These are phyloP conservation scores for Clinocottus analis DNA, from an alignment of 2,113 vertebrate species.

Conservation along the genomic window DNA sequence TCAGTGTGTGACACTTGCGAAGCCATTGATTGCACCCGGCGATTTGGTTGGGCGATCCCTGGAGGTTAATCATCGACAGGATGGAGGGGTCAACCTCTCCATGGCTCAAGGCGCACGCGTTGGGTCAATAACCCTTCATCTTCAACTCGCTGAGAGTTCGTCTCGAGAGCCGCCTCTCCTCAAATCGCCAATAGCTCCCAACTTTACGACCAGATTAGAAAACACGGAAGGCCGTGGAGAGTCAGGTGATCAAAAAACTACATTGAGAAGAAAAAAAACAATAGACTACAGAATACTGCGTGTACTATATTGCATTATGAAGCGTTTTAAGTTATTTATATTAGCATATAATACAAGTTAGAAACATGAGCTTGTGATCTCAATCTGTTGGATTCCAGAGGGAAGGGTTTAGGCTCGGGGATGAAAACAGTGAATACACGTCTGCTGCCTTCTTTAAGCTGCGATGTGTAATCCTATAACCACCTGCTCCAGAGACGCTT, in stretches of 20 bases:
- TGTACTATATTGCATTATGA: neutral
- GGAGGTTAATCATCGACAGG: conserved; percentile 61
- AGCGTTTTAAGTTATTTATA: neutral
- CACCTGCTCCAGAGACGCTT: neutral
- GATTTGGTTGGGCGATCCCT: conserved; percentile 46
- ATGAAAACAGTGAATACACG: neutral
- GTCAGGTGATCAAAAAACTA: neutral
- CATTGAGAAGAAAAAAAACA: neutral
- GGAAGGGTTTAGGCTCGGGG: neutral
- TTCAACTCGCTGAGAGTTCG: conserved; percentile 14
- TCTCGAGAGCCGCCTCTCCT: conserved; percentile 18
- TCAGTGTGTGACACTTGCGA: conserved; percentile 47
- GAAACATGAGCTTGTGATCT: neutral
- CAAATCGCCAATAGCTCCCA: conserved; percentile 7
- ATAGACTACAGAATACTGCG: neutral
- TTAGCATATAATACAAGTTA: neutral
- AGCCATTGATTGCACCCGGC: conserved; percentile 37
- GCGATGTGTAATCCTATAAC: neutral
- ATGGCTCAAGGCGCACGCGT: conserved; percentile 18
- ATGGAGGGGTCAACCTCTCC: conserved; percentile 51
- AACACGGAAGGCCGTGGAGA: neutral
- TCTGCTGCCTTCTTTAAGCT: neutral
- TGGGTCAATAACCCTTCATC: conserved; percentile 54
- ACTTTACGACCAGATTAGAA: conserved; percentile 46
- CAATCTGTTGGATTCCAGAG: neutral